These are phyloP conservation scores for Gymnocypris eckloni DNA, from an alignment of 2,797 vertebrate genomes.

Conservation along the genomic window DNA sequence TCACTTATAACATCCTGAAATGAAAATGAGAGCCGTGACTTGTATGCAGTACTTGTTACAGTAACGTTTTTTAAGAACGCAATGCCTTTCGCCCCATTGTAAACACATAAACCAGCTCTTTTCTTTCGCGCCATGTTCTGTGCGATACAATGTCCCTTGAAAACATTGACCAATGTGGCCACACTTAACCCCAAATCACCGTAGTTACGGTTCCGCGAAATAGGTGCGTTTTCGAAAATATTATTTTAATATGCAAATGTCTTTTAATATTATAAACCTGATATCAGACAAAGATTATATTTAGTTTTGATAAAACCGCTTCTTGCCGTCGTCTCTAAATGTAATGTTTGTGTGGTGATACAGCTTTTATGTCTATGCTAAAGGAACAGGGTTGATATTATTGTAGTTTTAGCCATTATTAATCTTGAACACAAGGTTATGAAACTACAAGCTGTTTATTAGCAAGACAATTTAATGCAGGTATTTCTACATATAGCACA, in stretches of 20 bases:
- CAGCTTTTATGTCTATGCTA: not conserved
- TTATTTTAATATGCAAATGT: not conserved
- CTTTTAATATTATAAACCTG: not conserved
- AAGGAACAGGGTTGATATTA: not conserved
- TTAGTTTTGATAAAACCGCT: not conserved
- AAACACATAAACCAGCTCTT: not conserved
- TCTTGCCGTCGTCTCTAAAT: not conserved
- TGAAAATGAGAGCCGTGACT: not conserved
- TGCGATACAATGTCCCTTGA: slow-evolving; percentile 3
- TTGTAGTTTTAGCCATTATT: not conserved
- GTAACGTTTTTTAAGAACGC: not conserved
- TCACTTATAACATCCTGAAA: not conserved
- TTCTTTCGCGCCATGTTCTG: slow-evolving; percentile 37
- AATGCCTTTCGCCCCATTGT: slow-evolving; percentile 62
- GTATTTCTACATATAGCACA: not conserved
- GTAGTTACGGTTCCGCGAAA: not conserved
- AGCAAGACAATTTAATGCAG: not conserved
- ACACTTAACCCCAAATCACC: not conserved
- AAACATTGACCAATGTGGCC: not conserved
- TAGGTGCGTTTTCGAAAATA: too few species aligned
- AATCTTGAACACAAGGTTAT: not conserved
- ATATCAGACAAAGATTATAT: not conserved
- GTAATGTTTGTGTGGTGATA: not conserved
- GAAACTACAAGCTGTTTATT: not conserved
- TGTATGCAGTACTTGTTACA: not conserved